Base-by-base conservation (phyloP, 2,888 invertebrate species). In the Eilema caniola region DNA sequence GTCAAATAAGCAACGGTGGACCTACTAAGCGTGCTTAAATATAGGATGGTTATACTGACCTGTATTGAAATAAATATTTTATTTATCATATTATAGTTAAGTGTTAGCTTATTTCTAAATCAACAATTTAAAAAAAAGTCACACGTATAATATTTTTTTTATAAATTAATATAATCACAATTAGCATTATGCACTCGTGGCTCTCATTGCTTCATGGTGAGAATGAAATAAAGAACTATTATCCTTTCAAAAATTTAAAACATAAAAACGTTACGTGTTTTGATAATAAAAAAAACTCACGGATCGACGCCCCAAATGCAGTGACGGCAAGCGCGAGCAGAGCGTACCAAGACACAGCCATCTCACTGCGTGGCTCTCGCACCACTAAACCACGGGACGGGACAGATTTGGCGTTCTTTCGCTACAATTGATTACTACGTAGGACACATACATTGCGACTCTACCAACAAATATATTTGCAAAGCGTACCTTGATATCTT, bases 261-360 rank as follows among this genome's bases (percentile, higher is more conserved):
- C 41, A 64, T 0, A 47, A 28, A 28, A 64, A 3, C 12, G 37
- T 56, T 23, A 8, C 4, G 47, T 73, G 69, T 75, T 74, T 66
- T 77, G 69, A 73, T 77, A 83, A 77, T 63, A 72, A 57, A 68
- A 41, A 68, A 41, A 67, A 95, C 95, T 95, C 83, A 95, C 95
- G 92, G 84, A 95, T 92, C 20, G 94, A 90, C 70, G 95, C 95
- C 68, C 95, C 95, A 72, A 95, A 90, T 56, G 90, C 93, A 56
- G 93, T 91, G 67, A 92, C 91, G 69, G 91, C 92, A 56, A 95
- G 90, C 77, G 90, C 88, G 33, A 90, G 84, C 81, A 93, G 89
- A 14, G 91, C 90, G 83, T 89, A 89, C 92, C 89, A 92, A 86
- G 91, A 89, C 79, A 90, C 95, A 71, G 90, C 94, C 95, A 95